A percentile compares a stretch with the other conserved stretches of the same genome.
Conservation (phyloP, 1,140 invertebrate species). For the Aporrectodea caliginosa region DNA sequence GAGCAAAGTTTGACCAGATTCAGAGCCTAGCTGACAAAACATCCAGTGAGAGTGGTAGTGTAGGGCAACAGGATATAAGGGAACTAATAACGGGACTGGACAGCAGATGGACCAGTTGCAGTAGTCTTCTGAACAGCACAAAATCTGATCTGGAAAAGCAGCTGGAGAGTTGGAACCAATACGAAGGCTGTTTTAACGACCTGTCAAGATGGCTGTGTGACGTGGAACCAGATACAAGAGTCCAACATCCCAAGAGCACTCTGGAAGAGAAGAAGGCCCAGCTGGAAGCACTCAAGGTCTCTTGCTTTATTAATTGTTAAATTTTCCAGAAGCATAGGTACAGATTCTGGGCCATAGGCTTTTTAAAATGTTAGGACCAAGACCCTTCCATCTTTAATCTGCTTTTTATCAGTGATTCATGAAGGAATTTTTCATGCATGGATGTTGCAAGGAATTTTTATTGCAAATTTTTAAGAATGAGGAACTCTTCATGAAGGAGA, state of each 20-base stretch:
- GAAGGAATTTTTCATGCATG: too few relatives aligned
- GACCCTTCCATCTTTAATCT: too few relatives aligned
- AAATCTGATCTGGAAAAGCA: slow-evolving; percentile 64
- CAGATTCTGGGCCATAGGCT: too few relatives aligned
- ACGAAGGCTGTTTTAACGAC: slow-evolving; percentile 70
- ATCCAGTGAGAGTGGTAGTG: slow-evolving; percentile 67
- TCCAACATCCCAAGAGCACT: slow-evolving; percentile 81
- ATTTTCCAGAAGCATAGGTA: too few relatives aligned
- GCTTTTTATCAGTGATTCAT: too few relatives aligned
- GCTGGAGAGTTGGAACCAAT: slow-evolving; percentile 72
- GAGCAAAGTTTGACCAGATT: slow-evolving; percentile 44
- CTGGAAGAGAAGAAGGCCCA: slow-evolving; percentile 76
- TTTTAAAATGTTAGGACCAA: too few relatives aligned
- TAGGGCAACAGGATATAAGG: slow-evolving; percentile 70
- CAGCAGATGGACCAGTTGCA: not conserved
- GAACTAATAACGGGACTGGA: not conserved
- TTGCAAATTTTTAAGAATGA: too few relatives aligned
- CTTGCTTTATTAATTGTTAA: too few relatives aligned
- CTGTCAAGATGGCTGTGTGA: slow-evolving; percentile 78
- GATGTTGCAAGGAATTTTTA: too few relatives aligned
- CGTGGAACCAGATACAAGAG: slow-evolving; percentile 77
- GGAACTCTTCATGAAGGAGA: too few relatives aligned
- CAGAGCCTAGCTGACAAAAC: slow-evolving; percentile 43
- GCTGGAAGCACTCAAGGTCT: too few relatives aligned
- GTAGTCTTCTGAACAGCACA: slow-evolving; percentile 55